phyloP scores from a whole-genome alignment of 37 sponge, comb jelly and placozoan species.

The Beroe forskalii region DNA sequence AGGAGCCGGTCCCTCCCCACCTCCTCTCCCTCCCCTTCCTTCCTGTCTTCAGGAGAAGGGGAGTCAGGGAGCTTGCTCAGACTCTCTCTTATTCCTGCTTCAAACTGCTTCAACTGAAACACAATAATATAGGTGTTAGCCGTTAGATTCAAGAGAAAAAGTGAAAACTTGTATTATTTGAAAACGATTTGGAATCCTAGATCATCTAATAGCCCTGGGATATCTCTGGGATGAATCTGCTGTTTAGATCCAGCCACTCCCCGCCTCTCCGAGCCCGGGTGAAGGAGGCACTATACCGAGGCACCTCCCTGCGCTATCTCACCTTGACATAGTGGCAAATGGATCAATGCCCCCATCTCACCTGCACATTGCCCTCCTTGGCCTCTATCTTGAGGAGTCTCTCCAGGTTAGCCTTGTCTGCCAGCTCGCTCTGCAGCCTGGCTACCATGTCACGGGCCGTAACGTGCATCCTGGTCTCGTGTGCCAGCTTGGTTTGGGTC shows the following conservation, averaged over 20 bases:
- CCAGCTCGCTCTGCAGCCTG: constrained; percentile 11
- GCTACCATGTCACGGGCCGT: constrained; percentile 34
- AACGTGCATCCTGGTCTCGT: constrained; percentile 59
- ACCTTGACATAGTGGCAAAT: too few relatives aligned
- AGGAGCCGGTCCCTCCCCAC: neutral
- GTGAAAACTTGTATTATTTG: too few relatives aligned
- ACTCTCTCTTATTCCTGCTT: neutral
- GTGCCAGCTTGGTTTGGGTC: constrained; percentile 11
- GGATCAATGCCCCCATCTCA: neutral
- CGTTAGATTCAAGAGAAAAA: too few relatives aligned
- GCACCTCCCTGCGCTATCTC: too few relatives aligned
- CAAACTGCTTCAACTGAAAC: constrained; percentile 43
- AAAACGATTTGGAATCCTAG: too few relatives aligned
- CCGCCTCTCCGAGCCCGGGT: too few relatives aligned
- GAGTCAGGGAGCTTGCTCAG: neutral
- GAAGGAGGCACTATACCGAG: too few relatives aligned
- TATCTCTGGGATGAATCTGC: too few relatives aligned
- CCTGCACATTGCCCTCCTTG: constrained; percentile 31
- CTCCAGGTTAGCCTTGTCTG: constrained; percentile 53
- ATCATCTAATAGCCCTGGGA: too few relatives aligned
- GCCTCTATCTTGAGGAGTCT: constrained; percentile 48
- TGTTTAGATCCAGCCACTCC: too few relatives aligned
- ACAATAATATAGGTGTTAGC: too few relatives aligned
- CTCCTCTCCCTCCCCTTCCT: neutral
- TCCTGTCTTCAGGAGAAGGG: neutral